These are phyloP conservation scores for Eudasyphora cyanicolor DNA, from an alignment of 2,888 invertebrate species.

Conservation along the genomic window DNA sequence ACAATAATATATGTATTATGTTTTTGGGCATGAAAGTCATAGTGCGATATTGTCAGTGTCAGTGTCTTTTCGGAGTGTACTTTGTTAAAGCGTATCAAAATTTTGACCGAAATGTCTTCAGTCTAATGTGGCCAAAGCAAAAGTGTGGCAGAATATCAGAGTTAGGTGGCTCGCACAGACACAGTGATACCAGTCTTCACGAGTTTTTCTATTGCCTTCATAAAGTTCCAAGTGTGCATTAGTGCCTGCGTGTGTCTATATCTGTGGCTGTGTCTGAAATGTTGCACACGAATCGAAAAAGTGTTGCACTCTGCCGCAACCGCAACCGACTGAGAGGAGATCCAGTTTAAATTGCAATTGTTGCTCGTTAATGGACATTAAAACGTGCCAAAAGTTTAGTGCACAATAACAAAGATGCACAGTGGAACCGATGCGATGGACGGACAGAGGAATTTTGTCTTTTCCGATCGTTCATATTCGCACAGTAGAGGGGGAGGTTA, in stretches of 20 bases:
- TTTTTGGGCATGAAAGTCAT: too few species aligned
- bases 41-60: too few species aligned
- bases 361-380: constrained; percentile 79
- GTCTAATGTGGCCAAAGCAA: neutral
- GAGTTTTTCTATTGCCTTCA: constrained; percentile 37
- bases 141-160: constrained; percentile 22
- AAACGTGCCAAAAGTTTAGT: constrained; percentile 72
- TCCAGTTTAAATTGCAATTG: constrained; percentile 79
- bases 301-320: constrained; percentile 31
- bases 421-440: constrained; percentile 54
- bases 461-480: constrained; percentile 1
- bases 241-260: constrained; percentile 22
- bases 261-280: neutral
- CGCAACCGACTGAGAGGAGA: constrained; percentile 74
- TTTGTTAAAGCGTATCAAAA: neutral
- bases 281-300: constrained; percentile 15
- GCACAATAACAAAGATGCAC: constrained; percentile 63
- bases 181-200: constrained; percentile 9
- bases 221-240: constrained; percentile 1
- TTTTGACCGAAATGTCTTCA: neutral
- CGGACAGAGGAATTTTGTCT: neutral
- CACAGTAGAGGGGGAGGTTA: too few species aligned
- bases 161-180: neutral
- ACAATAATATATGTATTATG: too few species aligned
- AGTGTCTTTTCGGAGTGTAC: neutral